Conservation (phyloP, 1,140 invertebrate species). For the Panagrolaimus sp. region DNA sequence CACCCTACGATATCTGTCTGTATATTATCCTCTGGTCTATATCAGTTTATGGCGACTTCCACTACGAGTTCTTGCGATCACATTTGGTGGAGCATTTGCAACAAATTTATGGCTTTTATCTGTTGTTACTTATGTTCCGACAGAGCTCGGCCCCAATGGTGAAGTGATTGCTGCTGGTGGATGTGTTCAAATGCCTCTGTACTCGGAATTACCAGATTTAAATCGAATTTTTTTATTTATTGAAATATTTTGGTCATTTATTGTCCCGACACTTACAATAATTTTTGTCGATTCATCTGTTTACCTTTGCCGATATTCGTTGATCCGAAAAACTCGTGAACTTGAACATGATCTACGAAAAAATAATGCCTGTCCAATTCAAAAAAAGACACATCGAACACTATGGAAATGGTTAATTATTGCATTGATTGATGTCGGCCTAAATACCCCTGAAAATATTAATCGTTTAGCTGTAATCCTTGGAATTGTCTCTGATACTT, state of each 20-base stretch:
- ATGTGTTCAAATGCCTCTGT: background rate
- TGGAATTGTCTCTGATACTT: conserved; percentile 21
- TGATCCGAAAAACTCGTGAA: conserved; percentile 15
- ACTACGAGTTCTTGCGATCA: conserved; percentile 26
- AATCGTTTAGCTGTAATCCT: conserved; percentile 30
- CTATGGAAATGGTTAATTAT: conserved; percentile 42
- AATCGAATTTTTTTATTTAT: conserved; percentile 22
- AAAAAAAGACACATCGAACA: background rate
- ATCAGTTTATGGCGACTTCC: conserved; percentile 37
- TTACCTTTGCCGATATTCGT: conserved; percentile 25
- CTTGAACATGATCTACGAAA: conserved; percentile 8
- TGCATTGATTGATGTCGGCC: conserved; percentile 37
- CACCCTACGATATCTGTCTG: conserved; percentile 31
- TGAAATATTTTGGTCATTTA: conserved; percentile 32
- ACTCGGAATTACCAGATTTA: conserved; percentile 13
- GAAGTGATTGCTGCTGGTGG: background rate
- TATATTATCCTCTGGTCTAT: conserved; percentile 38
- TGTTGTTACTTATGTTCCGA: conserved; percentile 22
- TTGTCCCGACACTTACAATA: conserved; percentile 31
- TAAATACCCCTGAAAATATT: conserved; percentile 39
- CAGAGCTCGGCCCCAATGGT: background rate
- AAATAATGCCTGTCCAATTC: conserved; percentile 13
- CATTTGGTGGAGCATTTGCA: conserved; percentile 17
- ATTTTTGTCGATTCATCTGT: conserved; percentile 35
- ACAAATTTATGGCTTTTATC: conserved; percentile 34